Percentiles rank a stretch among this genome's conserved stretches.
Conservation (phyloP, 2,888 invertebrate species). For the Hermodice carunculata region DNA sequence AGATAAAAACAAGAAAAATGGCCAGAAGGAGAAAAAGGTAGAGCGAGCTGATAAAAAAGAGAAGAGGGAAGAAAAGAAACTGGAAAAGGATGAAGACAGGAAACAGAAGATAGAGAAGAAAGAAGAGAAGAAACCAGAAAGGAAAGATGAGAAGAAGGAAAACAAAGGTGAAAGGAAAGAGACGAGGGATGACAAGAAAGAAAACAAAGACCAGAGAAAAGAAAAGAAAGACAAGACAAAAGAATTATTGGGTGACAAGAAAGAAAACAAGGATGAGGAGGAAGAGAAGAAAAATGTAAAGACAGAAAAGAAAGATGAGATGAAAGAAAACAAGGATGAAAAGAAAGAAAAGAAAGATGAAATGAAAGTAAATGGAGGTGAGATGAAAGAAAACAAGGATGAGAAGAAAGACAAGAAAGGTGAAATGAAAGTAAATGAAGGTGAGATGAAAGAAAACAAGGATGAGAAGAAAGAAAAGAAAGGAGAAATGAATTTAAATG, state of each 20-base stretch:
- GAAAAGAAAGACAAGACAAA: neutral
- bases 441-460: neutral
- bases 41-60: neutral
- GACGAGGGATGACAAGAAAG: neutral
- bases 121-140: neutral
- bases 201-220: neutral
- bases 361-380: conserved; percentile 2
- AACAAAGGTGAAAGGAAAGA: neutral
- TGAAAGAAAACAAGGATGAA: conserved; percentile 6
- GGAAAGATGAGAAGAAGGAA: neutral
- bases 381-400: neutral
- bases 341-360: neutral
- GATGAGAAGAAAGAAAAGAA: neutral
- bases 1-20: neutral
- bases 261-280: neutral
- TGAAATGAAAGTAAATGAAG: neutral
- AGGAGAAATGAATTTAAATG: no score
- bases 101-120: neutral
- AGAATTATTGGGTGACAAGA: neutral
- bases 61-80: neutral
- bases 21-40: neutral
- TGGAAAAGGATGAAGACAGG: neutral
- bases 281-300: neutral
- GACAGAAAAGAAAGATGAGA: neutral
- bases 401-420: conserved; percentile 3